Percentiles rank a stretch among this genome's conserved stretches.
Conservation (phyloP, 2,888 invertebrate genomes). For the Megastigmus dorsalis region DNA sequence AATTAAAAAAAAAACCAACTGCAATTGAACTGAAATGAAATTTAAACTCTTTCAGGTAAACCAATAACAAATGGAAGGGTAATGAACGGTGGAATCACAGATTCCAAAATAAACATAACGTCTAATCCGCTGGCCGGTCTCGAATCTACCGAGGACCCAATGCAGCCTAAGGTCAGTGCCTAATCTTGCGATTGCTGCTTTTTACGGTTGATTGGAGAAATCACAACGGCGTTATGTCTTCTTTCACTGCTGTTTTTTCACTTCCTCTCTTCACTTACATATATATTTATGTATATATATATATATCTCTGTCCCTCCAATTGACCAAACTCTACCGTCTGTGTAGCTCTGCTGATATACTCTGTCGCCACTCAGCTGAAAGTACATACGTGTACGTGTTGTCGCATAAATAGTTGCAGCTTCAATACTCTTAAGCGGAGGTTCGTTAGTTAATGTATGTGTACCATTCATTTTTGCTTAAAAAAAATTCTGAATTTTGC, state of each 20-base stretch:
- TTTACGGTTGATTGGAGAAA: slow-evolving; percentile 48
- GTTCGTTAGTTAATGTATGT: slow-evolving; percentile 19
- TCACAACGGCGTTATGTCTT: slow-evolving; percentile 43
- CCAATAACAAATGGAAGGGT: slow-evolving; percentile 72
- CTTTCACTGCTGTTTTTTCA: slow-evolving; percentile 33
- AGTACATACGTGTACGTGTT: slow-evolving; percentile 17
- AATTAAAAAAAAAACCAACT: no score
- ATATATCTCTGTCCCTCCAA: slow-evolving; percentile 22
- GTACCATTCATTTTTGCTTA: slow-evolving; percentile 8
- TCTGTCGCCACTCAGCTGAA: slow-evolving; percentile 43
- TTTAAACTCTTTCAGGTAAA: slow-evolving; percentile 64
- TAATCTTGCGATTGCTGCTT: slow-evolving; percentile 51
- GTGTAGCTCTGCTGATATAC: slow-evolving; percentile 46
- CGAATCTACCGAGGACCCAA: slow-evolving; percentile 79
- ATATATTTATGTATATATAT: no score
- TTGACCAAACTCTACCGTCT: slow-evolving; percentile 44
- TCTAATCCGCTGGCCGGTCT: slow-evolving; percentile 84
- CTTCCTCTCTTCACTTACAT: slow-evolving; percentile 18
- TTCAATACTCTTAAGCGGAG: slow-evolving; percentile 23
- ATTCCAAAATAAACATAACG: slow-evolving; percentile 82
- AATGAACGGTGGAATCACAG: slow-evolving; percentile 72
- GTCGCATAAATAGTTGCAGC: slow-evolving; percentile 32
- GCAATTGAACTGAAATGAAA: no score
- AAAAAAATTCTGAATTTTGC: no score
- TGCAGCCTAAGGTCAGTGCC: slow-evolving; percentile 73